These are phyloP conservation scores for Chelonoidis abingdonii DNA, from an alignment of 2,113 vertebrate species.

Conservation along the genomic window DNA sequence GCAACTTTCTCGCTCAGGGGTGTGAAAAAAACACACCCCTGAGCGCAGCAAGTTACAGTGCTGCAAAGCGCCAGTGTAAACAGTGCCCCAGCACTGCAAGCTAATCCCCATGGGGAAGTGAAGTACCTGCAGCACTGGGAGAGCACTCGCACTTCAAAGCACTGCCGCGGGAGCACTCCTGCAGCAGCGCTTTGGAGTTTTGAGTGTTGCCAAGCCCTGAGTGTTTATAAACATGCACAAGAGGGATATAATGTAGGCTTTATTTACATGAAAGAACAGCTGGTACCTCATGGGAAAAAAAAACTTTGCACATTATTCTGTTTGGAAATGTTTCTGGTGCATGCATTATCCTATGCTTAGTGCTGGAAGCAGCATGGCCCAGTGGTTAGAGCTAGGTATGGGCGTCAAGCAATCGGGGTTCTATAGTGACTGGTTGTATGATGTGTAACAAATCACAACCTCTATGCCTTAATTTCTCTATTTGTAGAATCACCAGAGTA, in stretches of 20 bases:
- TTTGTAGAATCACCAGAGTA: not conserved
- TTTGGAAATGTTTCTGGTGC: not conserved
- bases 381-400: not conserved
- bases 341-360: not conserved
- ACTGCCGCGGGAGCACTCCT: no score
- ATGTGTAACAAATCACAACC: not conserved
- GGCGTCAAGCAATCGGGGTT: not conserved
- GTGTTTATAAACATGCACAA: not conserved
- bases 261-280: not conserved
- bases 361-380: not conserved
- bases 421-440: not conserved
- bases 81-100: no score
- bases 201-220: not conserved
- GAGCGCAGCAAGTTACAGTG: no score
- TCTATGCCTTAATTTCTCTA: not conserved
- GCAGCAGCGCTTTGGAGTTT: no score
- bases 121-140: no score
- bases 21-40: no score
- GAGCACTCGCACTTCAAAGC: no score
- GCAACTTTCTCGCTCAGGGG: no score
- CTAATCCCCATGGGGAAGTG: no score
- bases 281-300: not conserved
- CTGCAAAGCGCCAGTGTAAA: no score
- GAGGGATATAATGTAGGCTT: not conserved
- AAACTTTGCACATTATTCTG: not conserved